A percentile compares a stretch with the other conserved stretches of the same genome.
Evolutionary conservation across 2,888 invertebrate species (phyloP).

Genomic region (Eudasyphora cyanicolor): DNA sequence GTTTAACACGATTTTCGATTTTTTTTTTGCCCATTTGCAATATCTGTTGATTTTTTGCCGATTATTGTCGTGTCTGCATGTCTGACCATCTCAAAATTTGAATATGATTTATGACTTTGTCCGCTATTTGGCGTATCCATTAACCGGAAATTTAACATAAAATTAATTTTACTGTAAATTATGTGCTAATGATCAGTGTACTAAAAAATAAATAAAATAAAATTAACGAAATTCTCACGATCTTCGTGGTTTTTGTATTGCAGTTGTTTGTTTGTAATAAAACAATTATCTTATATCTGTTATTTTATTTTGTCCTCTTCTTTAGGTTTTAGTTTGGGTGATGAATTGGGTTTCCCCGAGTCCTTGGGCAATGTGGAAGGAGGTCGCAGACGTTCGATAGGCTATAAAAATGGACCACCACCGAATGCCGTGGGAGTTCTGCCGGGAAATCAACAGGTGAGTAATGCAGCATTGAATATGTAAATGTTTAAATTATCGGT

Average conservation of each 20-base stretch:
- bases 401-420: constrained; percentile 81
- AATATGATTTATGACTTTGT: not conserved
- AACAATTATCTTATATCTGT: constrained; percentile 28
- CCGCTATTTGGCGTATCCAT: not conserved
- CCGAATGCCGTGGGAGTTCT: constrained; percentile 79
- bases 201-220: too few species aligned
- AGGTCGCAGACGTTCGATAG: constrained; percentile 85
- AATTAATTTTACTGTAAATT: constrained; percentile 9
- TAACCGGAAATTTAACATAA: constrained; percentile 3
- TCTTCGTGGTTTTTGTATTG: not conserved
- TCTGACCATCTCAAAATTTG: too few species aligned
- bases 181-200: not conserved
- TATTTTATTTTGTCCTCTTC: constrained; percentile 60
- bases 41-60: not conserved
- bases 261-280: constrained; percentile 8
- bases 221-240: constrained; percentile 1
- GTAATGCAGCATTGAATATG: too few species aligned
- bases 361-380: constrained; percentile 89
- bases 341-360: constrained; percentile 91
- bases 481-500: too few species aligned
- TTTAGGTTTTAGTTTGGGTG: constrained; percentile 91
- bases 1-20: not conserved
- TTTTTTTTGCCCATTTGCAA: not conserved
- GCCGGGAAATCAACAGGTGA: constrained; percentile 73
- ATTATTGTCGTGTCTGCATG: not conserved